Base-by-base conservation (phyloP, 2,888 invertebrate genomes). In the Bombylius major region DNA sequence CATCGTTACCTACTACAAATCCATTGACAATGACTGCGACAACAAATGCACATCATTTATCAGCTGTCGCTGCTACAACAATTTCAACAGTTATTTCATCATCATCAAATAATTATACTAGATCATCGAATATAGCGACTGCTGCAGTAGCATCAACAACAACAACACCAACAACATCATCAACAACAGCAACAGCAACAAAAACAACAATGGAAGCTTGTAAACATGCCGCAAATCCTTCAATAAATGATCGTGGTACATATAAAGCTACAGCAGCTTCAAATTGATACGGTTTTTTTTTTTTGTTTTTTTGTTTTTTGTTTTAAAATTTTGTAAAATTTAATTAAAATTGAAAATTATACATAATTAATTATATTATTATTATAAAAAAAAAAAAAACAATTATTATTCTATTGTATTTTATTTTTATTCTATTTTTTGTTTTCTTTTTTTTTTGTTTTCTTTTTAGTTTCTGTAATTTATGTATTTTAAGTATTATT, bases 241-340 rank as follows among this genome's bases (percentile, higher is more conserved):
- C 63, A 39, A 59, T 59, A 47, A 64, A 62, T 56, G 64, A 65
- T 54, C 60, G 64, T 34, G 60, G 61, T 7, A 58, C 61, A 42
- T 55, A 63, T n/a, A 65, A 65, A 59, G 64, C 63, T 13, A 63
- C 65, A 51, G 59, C 65, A 51, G 63, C 64, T 56, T 64, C 63
- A 53, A 64, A 64, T 58, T 64, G 61, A 62, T 48, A 50, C 7
- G 34, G 32, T 8, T 49, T 49, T 34, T 12, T 33, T 13, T 13
- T 48, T 48, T 32, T 14, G 5, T 48, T 48, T 48, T 48, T 48
- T 23, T 23, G 34, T 14, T 48, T 48, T 48, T 31, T 31, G 13
- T 32, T 47, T 23, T n/a, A 44, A 49, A 50, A 31, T 23, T 23
- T 23, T 23, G 23, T 3, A 23, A 48, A 48, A 54, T n/a, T n/a